These are phyloP conservation scores for Heliconius nattereri DNA, from an alignment of 1,140 invertebrate genomes.

Conservation along the genomic window DNA sequence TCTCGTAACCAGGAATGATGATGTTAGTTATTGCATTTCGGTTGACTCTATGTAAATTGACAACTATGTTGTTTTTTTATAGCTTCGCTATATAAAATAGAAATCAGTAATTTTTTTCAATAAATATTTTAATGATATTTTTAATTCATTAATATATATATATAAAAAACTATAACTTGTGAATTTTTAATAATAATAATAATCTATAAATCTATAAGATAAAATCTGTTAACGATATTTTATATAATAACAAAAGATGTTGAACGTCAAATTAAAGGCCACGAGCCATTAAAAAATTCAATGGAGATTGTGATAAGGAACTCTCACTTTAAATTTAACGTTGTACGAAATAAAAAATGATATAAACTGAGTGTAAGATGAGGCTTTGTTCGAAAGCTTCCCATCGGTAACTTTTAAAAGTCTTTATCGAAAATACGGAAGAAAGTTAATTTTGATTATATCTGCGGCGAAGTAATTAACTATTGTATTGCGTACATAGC, in stretches of 20 bases:
- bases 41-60: not conserved
- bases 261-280: conserved; percentile 29
- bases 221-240: conserved; percentile 14
- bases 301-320: conserved; percentile 43
- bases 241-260: conserved; percentile 8
- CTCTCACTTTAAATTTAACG: conserved; percentile 53
- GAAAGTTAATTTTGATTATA: conserved; percentile 44
- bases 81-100: too few species aligned
- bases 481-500: not conserved
- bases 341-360: conserved; percentile 59
- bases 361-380: not conserved
- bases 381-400: conserved; percentile 38
- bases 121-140: too few species aligned
- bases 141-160: too few species aligned
- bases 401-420: conserved; percentile 31
- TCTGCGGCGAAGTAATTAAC: not conserved
- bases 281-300: conserved; percentile 25
- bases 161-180: too few species aligned
- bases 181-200: too few species aligned
- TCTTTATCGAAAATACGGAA: conserved; percentile 52
- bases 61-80: not conserved
- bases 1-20: conserved; percentile 30
- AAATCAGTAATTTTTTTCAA: too few species aligned
- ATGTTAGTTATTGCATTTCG: not conserved
- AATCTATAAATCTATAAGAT: not conserved